A percentile compares a stretch with the other conserved stretches of the same genome.
These are phyloP conservation scores for Chloroclysta siterata DNA, from an alignment of 2,888 invertebrate genomes.

Conservation along the genomic window DNA sequence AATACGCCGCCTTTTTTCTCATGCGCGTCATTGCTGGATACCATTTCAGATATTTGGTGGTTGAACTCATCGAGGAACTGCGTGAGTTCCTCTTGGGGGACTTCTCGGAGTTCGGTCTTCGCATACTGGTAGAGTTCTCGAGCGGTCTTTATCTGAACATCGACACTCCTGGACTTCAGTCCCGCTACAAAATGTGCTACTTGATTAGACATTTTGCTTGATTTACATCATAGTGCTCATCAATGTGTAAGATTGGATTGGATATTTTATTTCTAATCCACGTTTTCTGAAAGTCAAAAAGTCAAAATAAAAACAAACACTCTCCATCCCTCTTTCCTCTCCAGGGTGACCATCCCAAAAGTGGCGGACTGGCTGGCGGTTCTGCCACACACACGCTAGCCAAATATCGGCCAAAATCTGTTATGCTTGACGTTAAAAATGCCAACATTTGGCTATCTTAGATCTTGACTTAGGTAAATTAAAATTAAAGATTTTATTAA, in stretches of 20 bases:
- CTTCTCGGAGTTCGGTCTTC: constrained; percentile 95
- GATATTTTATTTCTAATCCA: not conserved
- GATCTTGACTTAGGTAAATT: too few relatives aligned
- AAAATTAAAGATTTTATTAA: too few relatives aligned
- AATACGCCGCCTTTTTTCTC: constrained; percentile 98
- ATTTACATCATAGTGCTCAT: constrained; percentile 46
- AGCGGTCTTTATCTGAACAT: constrained; percentile 93
- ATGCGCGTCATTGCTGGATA: constrained; percentile 95
- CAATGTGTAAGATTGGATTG: not conserved
- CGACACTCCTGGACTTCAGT: constrained; percentile 94
- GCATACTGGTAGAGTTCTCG: constrained; percentile 95
- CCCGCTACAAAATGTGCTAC: constrained; percentile 93
- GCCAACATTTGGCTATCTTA: too few relatives aligned
- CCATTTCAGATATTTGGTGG: constrained; percentile 98
- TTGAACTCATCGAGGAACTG: constrained; percentile 97
- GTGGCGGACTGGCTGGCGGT: too few relatives aligned
- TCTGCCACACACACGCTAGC: too few relatives aligned
- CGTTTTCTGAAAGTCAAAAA: not conserved
- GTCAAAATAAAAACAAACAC: not conserved
- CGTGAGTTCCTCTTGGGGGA: constrained; percentile 95
- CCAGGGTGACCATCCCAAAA: too few relatives aligned
- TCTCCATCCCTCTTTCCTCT: too few relatives aligned
- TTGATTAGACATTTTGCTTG: constrained; percentile 74
- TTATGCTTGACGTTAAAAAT: too few relatives aligned
- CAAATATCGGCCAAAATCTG: too few relatives aligned